Evolutionary conservation across 2,888 invertebrate genomes (phyloP).

Genomic region (Eremobia ochroleuca): DNA sequence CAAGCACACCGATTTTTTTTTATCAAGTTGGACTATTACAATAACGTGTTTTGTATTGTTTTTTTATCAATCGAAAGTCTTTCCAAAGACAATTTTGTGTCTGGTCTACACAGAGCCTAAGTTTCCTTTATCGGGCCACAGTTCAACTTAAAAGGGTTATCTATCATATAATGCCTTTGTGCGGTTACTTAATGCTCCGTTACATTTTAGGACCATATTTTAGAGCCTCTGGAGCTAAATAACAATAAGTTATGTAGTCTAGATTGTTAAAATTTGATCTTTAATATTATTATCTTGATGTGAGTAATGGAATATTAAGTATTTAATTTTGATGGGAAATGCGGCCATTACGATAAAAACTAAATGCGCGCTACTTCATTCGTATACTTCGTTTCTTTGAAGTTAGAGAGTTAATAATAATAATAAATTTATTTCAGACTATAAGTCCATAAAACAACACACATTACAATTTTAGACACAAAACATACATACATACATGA

Average conservation of each 20-base stretch:
- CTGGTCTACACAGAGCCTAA: constrained; percentile 1
- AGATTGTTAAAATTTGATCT: constrained; percentile 44
- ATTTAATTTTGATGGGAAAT: background rate
- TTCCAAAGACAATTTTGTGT: background rate
- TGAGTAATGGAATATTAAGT: constrained; percentile 27
- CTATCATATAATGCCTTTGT: constrained; percentile 52
- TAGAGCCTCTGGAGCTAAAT: constrained; percentile 44
- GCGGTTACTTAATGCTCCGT: constrained; percentile 37
- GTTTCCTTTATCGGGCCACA: constrained; percentile 38
- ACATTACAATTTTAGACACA: too few relatives aligned
- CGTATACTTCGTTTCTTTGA: too few relatives aligned
- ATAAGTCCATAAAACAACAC: too few relatives aligned
- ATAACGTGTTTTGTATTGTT: too few relatives aligned
- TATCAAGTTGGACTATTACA: too few relatives aligned
- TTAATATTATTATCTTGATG: constrained; percentile 44
- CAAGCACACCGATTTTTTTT: too few relatives aligned
- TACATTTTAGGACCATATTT: constrained; percentile 49
- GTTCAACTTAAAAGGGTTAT: constrained; percentile 50
- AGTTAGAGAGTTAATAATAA: too few relatives aligned
- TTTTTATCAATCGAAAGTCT: background rate
- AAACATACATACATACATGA: too few relatives aligned
- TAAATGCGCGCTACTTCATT: background rate
- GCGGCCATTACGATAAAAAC: background rate
- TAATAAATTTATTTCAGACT: too few relatives aligned
- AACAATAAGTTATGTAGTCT: constrained; percentile 34